phyloP scores from a whole-genome alignment of 2,888 invertebrate genomes.

The Hypena proboscidalis region DNA sequence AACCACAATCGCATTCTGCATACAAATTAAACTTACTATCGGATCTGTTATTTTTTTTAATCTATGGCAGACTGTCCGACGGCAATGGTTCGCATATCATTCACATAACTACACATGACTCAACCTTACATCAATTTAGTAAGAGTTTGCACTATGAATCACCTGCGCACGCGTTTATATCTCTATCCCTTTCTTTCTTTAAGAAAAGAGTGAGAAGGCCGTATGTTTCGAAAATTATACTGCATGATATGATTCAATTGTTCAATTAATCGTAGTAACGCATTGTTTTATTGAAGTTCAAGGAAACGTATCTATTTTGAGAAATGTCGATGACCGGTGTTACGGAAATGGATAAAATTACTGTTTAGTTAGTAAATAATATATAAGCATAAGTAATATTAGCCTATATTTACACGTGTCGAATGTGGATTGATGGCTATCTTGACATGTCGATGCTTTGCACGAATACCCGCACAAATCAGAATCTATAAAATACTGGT shows the following conservation, averaged over 20 bases:
- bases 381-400: not conserved
- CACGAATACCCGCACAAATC: too few relatives aligned
- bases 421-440: not conserved
- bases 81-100: constrained; percentile 24
- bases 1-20: not conserved
- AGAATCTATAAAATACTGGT: too few relatives aligned
- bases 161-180: constrained; percentile 32
- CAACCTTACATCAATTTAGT: constrained; percentile 63
- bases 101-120: constrained; percentile 38
- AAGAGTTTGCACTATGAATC: constrained; percentile 46
- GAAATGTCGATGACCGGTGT: constrained; percentile 22
- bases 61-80: constrained; percentile 21
- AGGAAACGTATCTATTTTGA: constrained; percentile 14
- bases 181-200: constrained; percentile 10
- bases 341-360: constrained; percentile 2
- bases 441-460: too few relatives aligned
- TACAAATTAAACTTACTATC: constrained; percentile 4
- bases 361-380: not conserved
- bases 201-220: constrained; percentile 10
- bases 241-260: constrained; percentile 5
- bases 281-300: constrained; percentile 1
- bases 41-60: constrained; percentile 26
- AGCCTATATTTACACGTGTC: not conserved
- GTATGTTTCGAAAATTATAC: constrained; percentile 5
- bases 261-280: constrained; percentile 1